Evolutionary conservation across 2,888 invertebrate genomes (phyloP).

Genomic region (Tillus elongatus): DNA sequence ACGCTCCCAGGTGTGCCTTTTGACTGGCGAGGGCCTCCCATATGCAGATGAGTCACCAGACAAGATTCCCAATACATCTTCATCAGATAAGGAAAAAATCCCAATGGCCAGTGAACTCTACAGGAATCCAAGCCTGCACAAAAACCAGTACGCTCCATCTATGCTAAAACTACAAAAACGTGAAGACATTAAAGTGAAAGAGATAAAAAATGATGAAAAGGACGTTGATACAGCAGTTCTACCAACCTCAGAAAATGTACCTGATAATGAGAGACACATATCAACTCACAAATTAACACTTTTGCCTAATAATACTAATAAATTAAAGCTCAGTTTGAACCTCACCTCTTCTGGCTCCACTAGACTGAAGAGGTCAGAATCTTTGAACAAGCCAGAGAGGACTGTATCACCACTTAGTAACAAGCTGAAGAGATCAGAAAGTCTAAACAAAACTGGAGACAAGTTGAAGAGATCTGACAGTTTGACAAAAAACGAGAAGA

Average conservation of each 20-base stretch:
- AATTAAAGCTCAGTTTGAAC: conserved; percentile 21
- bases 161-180: conserved; percentile 19
- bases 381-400: conserved; percentile 50
- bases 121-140: conserved; percentile 48
- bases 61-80: conserved; percentile 32
- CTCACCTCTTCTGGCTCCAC: conserved; percentile 32
- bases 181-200: conserved; percentile 29
- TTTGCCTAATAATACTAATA: conserved; percentile 19
- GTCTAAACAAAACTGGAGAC: conserved; percentile 47
- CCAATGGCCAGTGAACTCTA: conserved; percentile 37
- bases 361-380: conserved; percentile 53
- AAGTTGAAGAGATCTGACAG: conserved; percentile 53
- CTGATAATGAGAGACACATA: conserved; percentile 36
- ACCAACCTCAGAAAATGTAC: conserved; percentile 32
- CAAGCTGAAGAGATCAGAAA: conserved; percentile 54
- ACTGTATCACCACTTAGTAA: conserved; percentile 38
- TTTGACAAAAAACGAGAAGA: conserved; percentile 64
- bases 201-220: conserved; percentile 44
- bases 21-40: conserved; percentile 54
- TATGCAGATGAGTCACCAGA: conserved; percentile 63
- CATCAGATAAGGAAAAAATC: conserved; percentile 35
- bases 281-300: conserved; percentile 25
- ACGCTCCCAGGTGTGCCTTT: conserved; percentile 50
- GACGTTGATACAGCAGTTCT: conserved; percentile 40
- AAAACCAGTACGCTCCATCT: conserved; percentile 33